Base-by-base conservation (phyloP, 1,140 invertebrate species). In the Choristoneura fumiferana region DNA sequence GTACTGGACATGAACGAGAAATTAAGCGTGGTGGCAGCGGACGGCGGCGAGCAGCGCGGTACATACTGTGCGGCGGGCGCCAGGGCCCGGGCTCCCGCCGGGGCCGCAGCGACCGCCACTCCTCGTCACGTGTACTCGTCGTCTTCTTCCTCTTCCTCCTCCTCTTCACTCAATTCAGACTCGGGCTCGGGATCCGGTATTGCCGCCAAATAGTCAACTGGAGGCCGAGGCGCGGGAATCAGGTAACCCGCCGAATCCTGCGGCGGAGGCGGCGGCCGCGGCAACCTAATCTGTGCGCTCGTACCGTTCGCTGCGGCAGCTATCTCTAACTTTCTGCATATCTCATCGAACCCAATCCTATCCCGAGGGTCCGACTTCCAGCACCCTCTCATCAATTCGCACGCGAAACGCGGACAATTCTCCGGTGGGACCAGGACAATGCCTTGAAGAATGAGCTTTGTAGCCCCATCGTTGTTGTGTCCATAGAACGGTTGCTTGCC, bases 401-500 rank as follows among this genome's bases (percentile, higher is more conserved):
- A 94, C 1, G 97, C 92, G 15, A 94, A 91, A 0, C 92, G 87
- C 0, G 96, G 96, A 75, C 95, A 96, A 62, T 95, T 94, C 59
- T 95, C 94, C 0, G 96, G 95, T 6, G 95, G 93, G 10, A 94
- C 94, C n/a, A 98, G 86, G 69, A 96, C 92, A 57, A 96, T 95
- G 0, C 95, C 95, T 69, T 96, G 94, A 8, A 96, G 89, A 65
- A 98, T 95, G 33, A 97, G 84, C 68, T 95, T 95, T 1, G 97
- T 93, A 0, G 95, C 96, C 81, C 96, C 94, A 71, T 96, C 95
- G 73, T 97, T 97, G 49, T 93, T 95, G 74, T 95, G 94, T 0
- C 95, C 96, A 67, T 95, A 97, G 73, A 96, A 97, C 0, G 96
- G 96, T 71, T 96, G 95, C 67, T 95, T 95, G 9, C 94, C 95